A percentile compares a stretch with the other conserved stretches of the same genome.
phyloP scores from a whole-genome alignment of 2,113 vertebrate species.

The Ailuropoda melanoleuca region DNA sequence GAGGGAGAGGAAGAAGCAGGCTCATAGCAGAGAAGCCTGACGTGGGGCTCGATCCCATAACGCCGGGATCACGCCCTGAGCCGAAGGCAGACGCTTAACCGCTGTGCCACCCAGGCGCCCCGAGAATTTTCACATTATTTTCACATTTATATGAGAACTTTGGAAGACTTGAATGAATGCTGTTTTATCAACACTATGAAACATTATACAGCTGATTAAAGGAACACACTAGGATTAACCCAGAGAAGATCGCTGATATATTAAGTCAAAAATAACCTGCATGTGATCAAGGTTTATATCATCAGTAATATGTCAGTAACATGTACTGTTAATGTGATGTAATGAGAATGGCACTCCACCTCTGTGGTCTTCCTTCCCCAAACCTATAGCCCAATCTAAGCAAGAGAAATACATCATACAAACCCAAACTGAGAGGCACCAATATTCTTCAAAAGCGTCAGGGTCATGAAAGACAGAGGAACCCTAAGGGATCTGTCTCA shows the following conservation, averaged over 20 bases:
- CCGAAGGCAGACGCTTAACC: no score
- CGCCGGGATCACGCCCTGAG: no score
- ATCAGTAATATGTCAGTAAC: fast-evolving
- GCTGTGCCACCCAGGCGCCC: no score
- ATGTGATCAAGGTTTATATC: background rate
- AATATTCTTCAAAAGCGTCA: background rate
- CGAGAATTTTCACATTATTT: background rate
- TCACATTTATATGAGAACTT: background rate
- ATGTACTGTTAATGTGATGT: fast-evolving
- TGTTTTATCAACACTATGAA: fast-evolving
- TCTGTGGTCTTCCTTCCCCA: background rate
- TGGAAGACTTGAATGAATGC: background rate
- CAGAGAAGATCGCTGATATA: background rate
- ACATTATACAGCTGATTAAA: background rate
- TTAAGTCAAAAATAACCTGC: background rate
- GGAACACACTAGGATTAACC: background rate
- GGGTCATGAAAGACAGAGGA: background rate
- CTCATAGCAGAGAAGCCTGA: no score
- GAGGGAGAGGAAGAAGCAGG: no score
- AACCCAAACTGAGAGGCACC: background rate
- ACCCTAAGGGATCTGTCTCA: background rate
- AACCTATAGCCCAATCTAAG: background rate
- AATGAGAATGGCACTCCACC: background rate
- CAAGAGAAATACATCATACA: background rate
- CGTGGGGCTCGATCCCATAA: no score